Base-by-base conservation (phyloP, 2,797 vertebrate genomes). In the Enteromius treurensis region DNA sequence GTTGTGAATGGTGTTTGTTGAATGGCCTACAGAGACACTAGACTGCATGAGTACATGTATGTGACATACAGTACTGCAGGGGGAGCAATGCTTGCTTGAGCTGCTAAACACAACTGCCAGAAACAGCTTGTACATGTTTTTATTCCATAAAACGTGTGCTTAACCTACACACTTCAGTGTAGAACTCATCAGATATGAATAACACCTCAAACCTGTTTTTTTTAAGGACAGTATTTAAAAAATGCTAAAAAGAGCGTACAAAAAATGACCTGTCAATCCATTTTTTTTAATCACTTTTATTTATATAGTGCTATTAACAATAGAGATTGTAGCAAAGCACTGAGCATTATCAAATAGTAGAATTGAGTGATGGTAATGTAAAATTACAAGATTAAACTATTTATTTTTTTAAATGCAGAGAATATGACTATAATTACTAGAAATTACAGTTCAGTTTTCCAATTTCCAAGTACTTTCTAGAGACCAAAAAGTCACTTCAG, bases 31-130 rank as follows among this genome's bases (percentile, higher is more conserved):
- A 64, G 10, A 64, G 21, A 53, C 26, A 53, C 32, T 65, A 6
- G 60, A 76, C 29, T 77, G 81, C 71, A 82, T 19, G 6, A 32
- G 14, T 65, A 23, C 60, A 13, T 58, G 37, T n/a, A n/a, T n/a
- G n/a, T n/a, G n/a, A n/a, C n/a, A n/a, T n/a, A n/a, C 49, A 4
- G 29, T 60, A 53, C 65, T 70, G 81, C 65, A 83, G 81, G 65
- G 75, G 64, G 75, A 78, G 81, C 53, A 78, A 60, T 29, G 3
- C 6, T 47, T 55, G 53, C 19, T 55, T 29, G 26, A 67, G 71
- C 58, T 75, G 15, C 47, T 40, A 49, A 26, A 45, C 34, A 11
- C 34, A 42, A 3, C 15, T 23, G 40, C 13, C 73, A 83, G 64
- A 47, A 69, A 77, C 34, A 51, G 15, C 81, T 47, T 51, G 32